Evolutionary conservation across 2,888 invertebrate genomes (phyloP).

Genomic region (Orgyia antiqua): DNA sequence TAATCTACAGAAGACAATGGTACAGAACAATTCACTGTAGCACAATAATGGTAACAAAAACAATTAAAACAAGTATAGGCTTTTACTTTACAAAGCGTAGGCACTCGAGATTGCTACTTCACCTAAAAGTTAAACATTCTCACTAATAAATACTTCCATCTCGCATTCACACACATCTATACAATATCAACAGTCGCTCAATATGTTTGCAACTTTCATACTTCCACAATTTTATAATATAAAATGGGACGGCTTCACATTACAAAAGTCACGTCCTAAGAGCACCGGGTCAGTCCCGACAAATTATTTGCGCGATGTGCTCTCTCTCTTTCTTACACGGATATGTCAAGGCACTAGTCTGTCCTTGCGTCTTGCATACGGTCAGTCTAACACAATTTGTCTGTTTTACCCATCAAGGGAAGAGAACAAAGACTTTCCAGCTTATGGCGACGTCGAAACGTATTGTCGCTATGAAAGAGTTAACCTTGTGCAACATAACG

Average conservation of each 20-base stretch:
- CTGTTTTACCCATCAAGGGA: constrained; percentile 43
- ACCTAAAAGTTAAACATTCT: constrained; percentile 67
- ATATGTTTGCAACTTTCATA: constrained; percentile 27
- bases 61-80: constrained; percentile 71
- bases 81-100: constrained; percentile 77
- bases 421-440: constrained; percentile 47
- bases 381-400: constrained; percentile 58
- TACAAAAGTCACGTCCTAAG: constrained; percentile 61
- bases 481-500: constrained; percentile 75
- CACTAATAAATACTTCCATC: constrained; percentile 74
- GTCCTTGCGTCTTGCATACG: constrained; percentile 50
- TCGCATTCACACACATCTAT: constrained; percentile 47
- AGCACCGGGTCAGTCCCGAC: constrained; percentile 75
- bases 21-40: constrained; percentile 69
- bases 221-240: constrained; percentile 42
- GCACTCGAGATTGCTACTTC: constrained; percentile 78
- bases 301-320: constrained; percentile 52
- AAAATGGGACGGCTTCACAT: constrained; percentile 67
- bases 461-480: constrained; percentile 55
- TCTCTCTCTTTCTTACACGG: constrained; percentile 42
- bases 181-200: constrained; percentile 28
- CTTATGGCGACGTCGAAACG: constrained; percentile 41
- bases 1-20: constrained; percentile 72
- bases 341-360: constrained; percentile 46
- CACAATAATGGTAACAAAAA: constrained; percentile 76